Percentiles rank a stretch among this genome's conserved stretches.
Evolutionary conservation across 2,888 invertebrate genomes (phyloP).

Genomic region (Conomelus anceps): DNA sequence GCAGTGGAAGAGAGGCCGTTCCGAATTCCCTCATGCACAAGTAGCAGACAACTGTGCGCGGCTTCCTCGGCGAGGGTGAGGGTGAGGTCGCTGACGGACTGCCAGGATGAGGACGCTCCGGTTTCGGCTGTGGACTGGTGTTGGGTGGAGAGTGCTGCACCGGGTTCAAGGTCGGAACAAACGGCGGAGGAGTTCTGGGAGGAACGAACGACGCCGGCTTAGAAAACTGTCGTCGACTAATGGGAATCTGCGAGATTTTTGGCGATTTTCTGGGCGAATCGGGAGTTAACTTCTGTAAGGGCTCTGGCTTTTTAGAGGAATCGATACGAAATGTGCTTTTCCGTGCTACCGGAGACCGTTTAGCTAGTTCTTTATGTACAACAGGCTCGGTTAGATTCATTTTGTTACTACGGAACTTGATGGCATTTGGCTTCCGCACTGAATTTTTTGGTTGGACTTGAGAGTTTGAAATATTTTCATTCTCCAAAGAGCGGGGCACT

Average conservation of each 20-base stretch:
- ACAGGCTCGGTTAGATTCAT: neutral
- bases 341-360: neutral
- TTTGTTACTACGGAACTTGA: slow-evolving; percentile 41
- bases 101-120: neutral
- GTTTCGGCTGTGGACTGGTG: too few relatives aligned
- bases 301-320: neutral
- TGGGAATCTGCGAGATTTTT: slow-evolving; percentile 14
- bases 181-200: neutral
- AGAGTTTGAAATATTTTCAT: slow-evolving; percentile 10
- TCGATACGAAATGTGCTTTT: neutral
- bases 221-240: neutral
- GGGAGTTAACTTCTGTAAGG: neutral
- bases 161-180: neutral
- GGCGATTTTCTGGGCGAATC: neutral
- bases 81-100: slow-evolving; percentile 10
- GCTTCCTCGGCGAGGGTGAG: slow-evolving; percentile 33
- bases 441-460: slow-evolving; percentile 40
- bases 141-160: neutral
- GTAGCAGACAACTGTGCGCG: slow-evolving; percentile 50
- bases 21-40: slow-evolving; percentile 61
- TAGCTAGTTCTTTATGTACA: too few relatives aligned
- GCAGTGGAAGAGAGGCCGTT: slow-evolving; percentile 55
- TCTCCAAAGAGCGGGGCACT: slow-evolving; percentile 30
- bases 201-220: neutral
- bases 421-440: slow-evolving; percentile 48